Evolutionary conservation across 2,888 invertebrate genomes (phyloP), one percentile per base, ranked within the genome.

Genomic region (Agapostemon virescens): DNA sequence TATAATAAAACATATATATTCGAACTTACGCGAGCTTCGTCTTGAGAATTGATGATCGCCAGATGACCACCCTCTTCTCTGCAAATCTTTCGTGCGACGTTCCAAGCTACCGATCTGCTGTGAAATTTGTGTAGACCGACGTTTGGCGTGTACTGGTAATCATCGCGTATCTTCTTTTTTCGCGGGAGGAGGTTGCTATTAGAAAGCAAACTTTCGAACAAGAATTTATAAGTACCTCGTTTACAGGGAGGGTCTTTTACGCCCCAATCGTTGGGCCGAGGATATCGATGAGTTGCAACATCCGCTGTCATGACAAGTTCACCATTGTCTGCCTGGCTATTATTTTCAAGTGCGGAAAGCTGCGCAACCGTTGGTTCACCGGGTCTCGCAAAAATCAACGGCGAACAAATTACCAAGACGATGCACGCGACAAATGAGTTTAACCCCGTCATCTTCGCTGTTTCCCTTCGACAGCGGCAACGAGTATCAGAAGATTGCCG

Each of bases 261-360:
- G 49, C 15, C 1, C 26, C 13, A 23, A n/a, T 0, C 11, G 2
- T 4, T 40, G 23, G 13, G 26, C 55, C 2, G 9, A 5, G 5
- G 1, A 23, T 3, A 17, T 30, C 5, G 6, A 30, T 15, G 20
- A n/a, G 6, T 2, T 30, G 6, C 7, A 17, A 13, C 0, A 0
- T 30, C 7, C 13, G 17, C 7, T 13, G 5, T 7, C 15, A 0
- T 30, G 7, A 2, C 17, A 20, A 30, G 2, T 26, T 13, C 11
- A 15, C 23, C 15, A 26, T 26, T 23, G 4, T 55, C 26, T 1
- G 13, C 15, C 23, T 30, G 3, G 2, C 3, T 45, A 42, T 42
- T 6, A 17, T 1, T 17, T 17, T 5, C 42, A 0, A 42, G 0
- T 17, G 5, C 17, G 2, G 20, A 1, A 2, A 23, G 11, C 23